Evolutionary conservation across 92 coral and sea anemone genomes (phyloP), one percentile per base, ranked within the genome.

Genomic region (Parazoanthus darwini): DNA sequence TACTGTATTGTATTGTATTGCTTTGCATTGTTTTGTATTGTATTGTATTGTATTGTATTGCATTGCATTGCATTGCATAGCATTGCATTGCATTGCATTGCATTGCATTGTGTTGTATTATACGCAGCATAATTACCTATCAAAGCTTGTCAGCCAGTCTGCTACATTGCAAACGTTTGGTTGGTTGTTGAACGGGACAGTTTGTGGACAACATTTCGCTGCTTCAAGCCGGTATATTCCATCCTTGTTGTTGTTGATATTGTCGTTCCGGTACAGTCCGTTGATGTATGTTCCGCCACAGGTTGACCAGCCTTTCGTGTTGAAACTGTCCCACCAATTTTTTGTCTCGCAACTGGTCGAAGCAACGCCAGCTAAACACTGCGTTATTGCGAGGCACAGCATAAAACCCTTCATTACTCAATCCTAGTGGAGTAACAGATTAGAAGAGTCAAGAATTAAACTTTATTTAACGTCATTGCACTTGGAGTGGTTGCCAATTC

Each of bases 71-170:
- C 11, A 48, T 48, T 8, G 51, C 11, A 48, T 58, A 0, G 66
- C 2, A 58, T 15, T 20, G 14, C 22, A 18, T 63, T 20, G 70
- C 6, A 20, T 5, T 22, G 70, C 22, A 18, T 18, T 20, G 14
- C 3, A 63, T 63, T 18, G 70, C 0, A 18, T 18, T 20, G 26
- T 63, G 16, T 20, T 14, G 2, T 58, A 14, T 58, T 0, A 14
- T 14, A 3, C 66, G 5, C 14, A 5, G 38, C 33, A 71, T 0
- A n/a, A 3, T 82, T 37, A 92, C 94, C 74, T 82, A 78, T 92
- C 91, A 43, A 92, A 42, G 39, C 84, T 66, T 23, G 10, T 26
- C 83, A 78, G 78, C 94, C 94, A 92, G 84, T 92, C 87, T 66
- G 88, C 94, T 38, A 75, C 77, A 44, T 37, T 29, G 37, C 93